Percentiles rank a stretch among this genome's conserved stretches.
phyloP scores from a whole-genome alignment of 2,113 vertebrate species.

The Lagenorhynchus albirostris region DNA sequence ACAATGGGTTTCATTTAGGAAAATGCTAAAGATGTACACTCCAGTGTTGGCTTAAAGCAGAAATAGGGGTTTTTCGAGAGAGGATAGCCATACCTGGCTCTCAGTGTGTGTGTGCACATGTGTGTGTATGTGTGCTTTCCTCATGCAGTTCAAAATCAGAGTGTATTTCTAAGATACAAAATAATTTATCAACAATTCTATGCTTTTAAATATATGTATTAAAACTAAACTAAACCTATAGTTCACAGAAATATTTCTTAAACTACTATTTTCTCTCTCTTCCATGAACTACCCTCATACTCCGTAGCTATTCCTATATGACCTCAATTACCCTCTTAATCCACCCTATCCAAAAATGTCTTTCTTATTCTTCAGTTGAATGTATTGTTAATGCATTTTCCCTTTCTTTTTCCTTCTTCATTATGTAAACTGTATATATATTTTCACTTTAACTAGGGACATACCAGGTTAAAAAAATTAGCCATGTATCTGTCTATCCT shows the following conservation, averaged over 20 bases:
- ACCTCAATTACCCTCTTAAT: background rate
- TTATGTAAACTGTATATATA: background rate
- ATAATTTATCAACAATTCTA: background rate
- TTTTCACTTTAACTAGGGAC: background rate
- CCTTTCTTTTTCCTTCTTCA: background rate
- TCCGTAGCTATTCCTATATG: background rate
- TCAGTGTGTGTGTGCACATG: background rate
- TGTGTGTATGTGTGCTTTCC: background rate
- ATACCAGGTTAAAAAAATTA: background rate
- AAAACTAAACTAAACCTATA: background rate
- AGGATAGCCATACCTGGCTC: background rate
- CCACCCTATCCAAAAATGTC: background rate
- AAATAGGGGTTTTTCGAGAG: background rate
- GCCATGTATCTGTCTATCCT: background rate
- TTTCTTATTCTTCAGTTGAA: background rate
- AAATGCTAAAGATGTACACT: background rate
- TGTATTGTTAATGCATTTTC: background rate
- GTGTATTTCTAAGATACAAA: background rate
- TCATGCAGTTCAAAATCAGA: background rate
- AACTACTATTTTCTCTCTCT: background rate
- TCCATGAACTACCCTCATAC: background rate
- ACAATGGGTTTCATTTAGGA: background rate
- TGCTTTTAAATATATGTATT: background rate
- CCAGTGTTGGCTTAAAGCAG: background rate
- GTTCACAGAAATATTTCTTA: background rate